phyloP scores from a whole-genome alignment of 2,113 vertebrate genomes.

The Ivindomyrus marchei region DNA sequence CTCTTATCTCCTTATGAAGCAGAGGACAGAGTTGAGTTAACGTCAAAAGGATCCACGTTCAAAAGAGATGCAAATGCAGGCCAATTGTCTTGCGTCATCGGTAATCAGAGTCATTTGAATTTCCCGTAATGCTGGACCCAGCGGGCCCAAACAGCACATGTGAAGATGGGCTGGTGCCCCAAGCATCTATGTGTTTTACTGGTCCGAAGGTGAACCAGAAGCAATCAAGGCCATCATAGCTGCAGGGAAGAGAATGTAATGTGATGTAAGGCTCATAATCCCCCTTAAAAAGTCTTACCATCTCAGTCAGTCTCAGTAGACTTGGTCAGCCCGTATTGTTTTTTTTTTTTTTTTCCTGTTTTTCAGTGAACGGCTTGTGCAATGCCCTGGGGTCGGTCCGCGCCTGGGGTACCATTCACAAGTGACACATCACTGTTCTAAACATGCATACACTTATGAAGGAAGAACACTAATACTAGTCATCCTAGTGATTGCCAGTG shows the following conservation, averaged over 20 bases:
- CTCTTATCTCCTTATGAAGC: not conserved
- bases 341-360: not conserved
- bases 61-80: constrained; percentile 9
- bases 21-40: not conserved
- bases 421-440: not conserved
- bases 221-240: not conserved
- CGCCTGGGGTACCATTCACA: not conserved
- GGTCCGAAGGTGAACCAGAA: not conserved
- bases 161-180: not conserved
- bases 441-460: not conserved
- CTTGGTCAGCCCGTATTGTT: not conserved
- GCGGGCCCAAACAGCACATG: not conserved
- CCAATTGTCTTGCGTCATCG: not conserved
- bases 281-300: not conserved
- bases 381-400: not conserved
- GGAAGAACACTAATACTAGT: not conserved
- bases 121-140: not conserved
- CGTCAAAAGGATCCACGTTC: not conserved
- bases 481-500: not conserved
- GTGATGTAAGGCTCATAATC: not conserved
- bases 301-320: not conserved
- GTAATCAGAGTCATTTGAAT: not conserved
- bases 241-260: not conserved
- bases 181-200: not conserved
- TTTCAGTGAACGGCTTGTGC: not conserved